Percentiles rank a stretch among this genome's conserved stretches.
phyloP scores from a whole-genome alignment of 2,113 vertebrate species.

The Rynchops niger region DNA sequence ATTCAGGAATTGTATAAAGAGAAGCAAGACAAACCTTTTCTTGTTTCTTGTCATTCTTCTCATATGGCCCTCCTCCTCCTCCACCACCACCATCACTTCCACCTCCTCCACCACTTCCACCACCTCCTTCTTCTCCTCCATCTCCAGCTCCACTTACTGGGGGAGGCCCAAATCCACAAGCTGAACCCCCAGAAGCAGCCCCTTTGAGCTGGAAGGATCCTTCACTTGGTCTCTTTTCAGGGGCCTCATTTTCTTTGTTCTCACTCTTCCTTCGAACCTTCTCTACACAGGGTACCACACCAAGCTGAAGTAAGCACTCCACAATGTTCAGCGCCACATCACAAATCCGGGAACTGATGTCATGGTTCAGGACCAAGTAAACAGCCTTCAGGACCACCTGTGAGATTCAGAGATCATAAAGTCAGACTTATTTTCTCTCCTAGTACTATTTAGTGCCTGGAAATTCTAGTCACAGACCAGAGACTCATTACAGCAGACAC shows the following conservation, averaged over 20 bases:
- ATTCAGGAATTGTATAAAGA: neutral
- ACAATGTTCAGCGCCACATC: conserved; percentile 96
- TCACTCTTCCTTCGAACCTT: conserved; percentile 87
- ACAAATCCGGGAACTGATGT: conserved; percentile 96
- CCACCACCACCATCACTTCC: conserved; percentile 73
- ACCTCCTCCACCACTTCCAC: conserved; percentile 72
- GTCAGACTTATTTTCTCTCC: neutral
- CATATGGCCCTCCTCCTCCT: conserved; percentile 81
- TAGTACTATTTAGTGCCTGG: neutral
- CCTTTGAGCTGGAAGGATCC: conserved; percentile 78
- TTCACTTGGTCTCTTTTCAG: conserved; percentile 85
- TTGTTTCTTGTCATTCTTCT: conserved; percentile 89
- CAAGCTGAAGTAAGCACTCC: conserved; percentile 93
- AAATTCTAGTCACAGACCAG: neutral
- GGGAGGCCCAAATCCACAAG: conserved; percentile 70
- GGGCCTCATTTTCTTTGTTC: conserved; percentile 87
- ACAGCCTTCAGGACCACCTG: conserved; percentile 94
- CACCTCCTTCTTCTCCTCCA: conserved; percentile 74
- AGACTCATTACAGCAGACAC: neutral
- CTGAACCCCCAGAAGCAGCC: conserved; percentile 72
- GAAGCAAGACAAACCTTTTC: conserved; percentile 76
- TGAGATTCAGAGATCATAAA: neutral
- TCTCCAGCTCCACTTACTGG: conserved; percentile 71
- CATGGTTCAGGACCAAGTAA: conserved; percentile 93
- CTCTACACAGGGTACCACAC: conserved; percentile 89